A percentile compares a stretch with the other conserved stretches of the same genome.
phyloP scores from a whole-genome alignment of 2,797 vertebrate species.

The Hippocampus kuda region DNA sequence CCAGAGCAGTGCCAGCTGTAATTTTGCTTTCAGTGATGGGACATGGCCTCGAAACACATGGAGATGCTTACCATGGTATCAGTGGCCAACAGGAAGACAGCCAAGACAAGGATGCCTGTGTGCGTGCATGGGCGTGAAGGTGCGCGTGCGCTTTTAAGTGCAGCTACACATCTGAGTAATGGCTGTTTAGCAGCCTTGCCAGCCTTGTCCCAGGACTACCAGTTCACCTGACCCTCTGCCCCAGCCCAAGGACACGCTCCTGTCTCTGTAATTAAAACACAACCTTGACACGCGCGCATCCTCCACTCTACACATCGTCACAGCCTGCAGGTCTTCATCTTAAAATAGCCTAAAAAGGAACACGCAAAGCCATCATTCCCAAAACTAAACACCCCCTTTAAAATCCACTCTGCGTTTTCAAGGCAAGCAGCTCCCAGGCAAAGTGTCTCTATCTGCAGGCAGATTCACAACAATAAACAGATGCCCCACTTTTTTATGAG shows the following conservation, averaged over 20 bases:
- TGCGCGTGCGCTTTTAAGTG: constrained; percentile 27
- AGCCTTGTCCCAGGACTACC: constrained; percentile 58
- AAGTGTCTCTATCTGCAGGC: constrained; percentile 10
- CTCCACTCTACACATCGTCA: constrained; percentile 27
- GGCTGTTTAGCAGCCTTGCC: constrained; percentile 61
- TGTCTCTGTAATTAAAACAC: constrained; percentile 73
- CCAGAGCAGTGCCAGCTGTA: constrained; percentile 43
- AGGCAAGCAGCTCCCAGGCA: constrained; percentile 41
- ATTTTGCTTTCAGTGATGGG: constrained; percentile 48
- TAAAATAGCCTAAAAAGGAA: constrained; percentile 66
- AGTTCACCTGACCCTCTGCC: constrained; percentile 61
- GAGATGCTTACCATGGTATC: constrained; percentile 51
- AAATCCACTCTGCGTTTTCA: constrained; percentile 56
- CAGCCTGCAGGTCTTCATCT: constrained; percentile 58
- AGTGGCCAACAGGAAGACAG: constrained; percentile 44
- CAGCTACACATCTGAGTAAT: constrained; percentile 54
- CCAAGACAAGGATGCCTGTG: constrained; percentile 34
- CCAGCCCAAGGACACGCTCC: constrained; percentile 66
- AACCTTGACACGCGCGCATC: constrained; percentile 46
- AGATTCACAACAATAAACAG: constrained; percentile 37
- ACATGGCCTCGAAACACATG: constrained; percentile 46
- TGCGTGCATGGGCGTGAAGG: constrained; percentile 23
- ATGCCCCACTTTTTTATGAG: constrained; percentile 26
- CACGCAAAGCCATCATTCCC: constrained; percentile 55
- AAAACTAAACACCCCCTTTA: constrained; percentile 62